A percentile compares a stretch with the other conserved stretches of the same genome.
These are phyloP conservation scores for Mesitornis unicolor DNA, from an alignment of 2,113 vertebrate genomes.

Conservation along the genomic window DNA sequence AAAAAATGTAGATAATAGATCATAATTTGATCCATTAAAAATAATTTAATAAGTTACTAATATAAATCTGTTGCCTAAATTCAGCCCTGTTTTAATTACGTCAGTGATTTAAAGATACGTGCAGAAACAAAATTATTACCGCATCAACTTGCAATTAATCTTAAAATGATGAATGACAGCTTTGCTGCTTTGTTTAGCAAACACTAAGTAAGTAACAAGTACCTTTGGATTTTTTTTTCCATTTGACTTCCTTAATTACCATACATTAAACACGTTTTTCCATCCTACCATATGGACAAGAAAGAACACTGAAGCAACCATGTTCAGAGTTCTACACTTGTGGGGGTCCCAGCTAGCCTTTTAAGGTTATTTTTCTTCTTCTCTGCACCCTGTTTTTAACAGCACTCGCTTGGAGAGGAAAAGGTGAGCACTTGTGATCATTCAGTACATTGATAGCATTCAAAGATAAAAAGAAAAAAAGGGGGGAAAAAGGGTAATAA, in stretches of 20 bases:
- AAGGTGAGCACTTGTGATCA: neutral
- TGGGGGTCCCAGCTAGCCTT: neutral
- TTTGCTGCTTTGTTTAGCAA: slow-evolving; percentile 31
- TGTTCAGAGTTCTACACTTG: neutral
- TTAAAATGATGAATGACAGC: neutral
- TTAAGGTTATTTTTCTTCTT: neutral
- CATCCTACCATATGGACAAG: neutral
- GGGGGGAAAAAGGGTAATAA: neutral
- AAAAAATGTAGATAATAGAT: neutral
- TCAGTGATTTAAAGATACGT: neutral
- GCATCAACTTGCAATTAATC: slow-evolving; percentile 1
- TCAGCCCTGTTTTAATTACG: neutral
- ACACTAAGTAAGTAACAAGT: slow-evolving; percentile 5
- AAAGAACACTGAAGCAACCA: neutral
- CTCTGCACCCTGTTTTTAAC: neutral
- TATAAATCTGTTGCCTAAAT: slow-evolving; percentile 13
- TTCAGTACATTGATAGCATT: neutral
- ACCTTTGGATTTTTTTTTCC: neutral
- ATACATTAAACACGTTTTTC: neutral
- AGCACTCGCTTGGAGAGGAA: neutral
- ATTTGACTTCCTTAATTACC: slow-evolving; percentile 1
- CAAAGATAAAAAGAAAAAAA: neutral
- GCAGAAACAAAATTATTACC: slow-evolving; percentile 1
- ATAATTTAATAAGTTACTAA: neutral
- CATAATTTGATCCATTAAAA: neutral